Evolutionary conservation across 1,140 invertebrate genomes (phyloP), one percentile per base, ranked within the genome.

Genomic region (Anoplolepis gracilipes): DNA sequence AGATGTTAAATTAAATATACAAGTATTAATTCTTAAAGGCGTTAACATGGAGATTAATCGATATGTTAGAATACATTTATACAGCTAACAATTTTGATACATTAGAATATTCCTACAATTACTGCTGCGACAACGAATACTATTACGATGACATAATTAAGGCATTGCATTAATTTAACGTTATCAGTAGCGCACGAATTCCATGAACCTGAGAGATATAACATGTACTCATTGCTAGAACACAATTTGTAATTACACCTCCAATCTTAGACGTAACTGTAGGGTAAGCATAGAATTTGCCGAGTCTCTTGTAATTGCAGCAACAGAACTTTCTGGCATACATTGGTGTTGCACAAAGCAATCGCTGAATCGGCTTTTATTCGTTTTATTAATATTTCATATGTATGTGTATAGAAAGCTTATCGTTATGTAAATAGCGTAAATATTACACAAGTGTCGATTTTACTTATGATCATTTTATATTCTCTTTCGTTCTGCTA

Each of bases 201-300:
- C 42, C 69, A 67, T 77, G 72, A 87, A 87, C 76, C 69, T 55
- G 81, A 53, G 25, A 57, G 57, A 57, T 39, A 59, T 85, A 85
- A 85, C 81, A 77, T 65, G 62, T 73, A 87, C 82, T 85, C 81
- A 75, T n/a, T 76, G 30, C 67, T 72, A 87, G 85, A 77, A 67
- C 55, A 72, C 67, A 79, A 88, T 87, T 86, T 85, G 85, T 87
- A 88, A 87, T 88, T 88, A 87, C 87, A 87, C 70, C 72, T 85
- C 85, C 86, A 88, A 87, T 85, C 85, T 78, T 84, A 65, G 65
- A 76, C 85, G 67, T 61, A 69, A 87, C 69, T 87, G 69, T 42
- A 49, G 67, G 86, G 36, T 62, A 57, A 49, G 67, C 65, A 73
- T 75, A 62, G 72, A 87, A 81, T 87, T 85, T 39, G 39, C 69